Base-by-base conservation (phyloP, 2,888 invertebrate genomes). In the Dusona sp. region DNA sequence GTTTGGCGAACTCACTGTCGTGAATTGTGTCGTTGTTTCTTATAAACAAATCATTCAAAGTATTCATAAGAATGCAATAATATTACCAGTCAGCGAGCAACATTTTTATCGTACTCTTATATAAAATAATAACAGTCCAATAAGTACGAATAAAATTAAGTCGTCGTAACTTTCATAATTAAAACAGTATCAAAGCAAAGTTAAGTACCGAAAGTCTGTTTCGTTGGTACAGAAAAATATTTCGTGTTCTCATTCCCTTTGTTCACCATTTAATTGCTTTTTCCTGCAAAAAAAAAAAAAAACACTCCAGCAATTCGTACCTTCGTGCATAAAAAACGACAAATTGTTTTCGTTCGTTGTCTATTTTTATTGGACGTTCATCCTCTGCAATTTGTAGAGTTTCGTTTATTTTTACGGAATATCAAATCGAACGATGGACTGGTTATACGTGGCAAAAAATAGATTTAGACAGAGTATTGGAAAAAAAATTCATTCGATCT, bases 1-100 rank as follows among this genome's bases (percentile, higher is more conserved):
- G 93, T 97, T 97, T 90, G 96, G 96, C 36, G 97, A 97, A 81
- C 96, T 97, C 70, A 96, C 96, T 90, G 96, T 97, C 45, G 97
- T 97, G 93, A 97, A 97, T 82, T 97, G 97, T 65, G 97, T 97
- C 25, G 97, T 97, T 36, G 96, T 96, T 79, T 86, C 87, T 87
- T 85, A 6, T 68, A 57, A 57, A 25, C 1, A 57, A 57, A 25
- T 25, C 3, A 2, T 25, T 57, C 11, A 11, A 11, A 25, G 22
- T 13, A 57, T 57, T 25, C 4, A 25, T 57, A 13, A 25, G 3
- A 57, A 57, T 57, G 1, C 0, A 25, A 25, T 13, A 25, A 25
- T 57, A 8, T 7, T 25, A 57, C 7, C 3, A 3, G 57, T 25
- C n/a, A n/a, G 13, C 13, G 9, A 25, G 3, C 1, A 25, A 25